These are phyloP conservation scores for Pollenia amentaria DNA, from an alignment of 2,888 invertebrate species.

Conservation along the genomic window DNA sequence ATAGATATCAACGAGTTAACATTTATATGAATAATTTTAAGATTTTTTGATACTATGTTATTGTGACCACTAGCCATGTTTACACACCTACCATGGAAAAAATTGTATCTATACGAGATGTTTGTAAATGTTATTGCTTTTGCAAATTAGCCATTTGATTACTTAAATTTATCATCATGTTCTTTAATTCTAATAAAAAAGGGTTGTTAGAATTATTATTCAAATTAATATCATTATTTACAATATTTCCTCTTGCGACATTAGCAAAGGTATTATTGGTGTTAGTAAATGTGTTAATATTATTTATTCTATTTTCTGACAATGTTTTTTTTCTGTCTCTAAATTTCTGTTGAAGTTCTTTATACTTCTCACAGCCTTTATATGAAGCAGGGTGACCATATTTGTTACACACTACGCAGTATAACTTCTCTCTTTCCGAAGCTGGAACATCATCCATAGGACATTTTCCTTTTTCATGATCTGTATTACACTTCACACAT, in stretches of 20 bases:
- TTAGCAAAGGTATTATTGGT: background rate
- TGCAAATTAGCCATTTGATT: constrained; percentile 11
- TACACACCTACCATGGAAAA: constrained; percentile 9
- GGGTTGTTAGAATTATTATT: background rate
- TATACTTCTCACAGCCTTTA: constrained; percentile 2
- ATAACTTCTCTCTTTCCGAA: constrained; percentile 7
- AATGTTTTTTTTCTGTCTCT: background rate
- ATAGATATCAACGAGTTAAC: no score
- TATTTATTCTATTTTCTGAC: background rate
- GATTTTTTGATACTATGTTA: background rate
- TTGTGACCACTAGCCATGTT: background rate
- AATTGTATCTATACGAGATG: background rate
- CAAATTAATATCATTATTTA: background rate
- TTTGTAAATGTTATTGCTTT: background rate
- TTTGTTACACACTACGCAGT: constrained; percentile 43
- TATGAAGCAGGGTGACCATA: constrained; percentile 6
- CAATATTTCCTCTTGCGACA: background rate
- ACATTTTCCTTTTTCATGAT: constrained; percentile 26
- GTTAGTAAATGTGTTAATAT: background rate
- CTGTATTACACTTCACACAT: constrained; percentile 36
- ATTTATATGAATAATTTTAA: constrained; percentile 13
- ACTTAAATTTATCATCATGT: no score
- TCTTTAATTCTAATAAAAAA: background rate
- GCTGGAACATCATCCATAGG: background rate
- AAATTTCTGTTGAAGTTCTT: constrained; percentile 4